Evolutionary conservation across 2,888 invertebrate species (phyloP).

Genomic region (Thereva nobilitata): DNA sequence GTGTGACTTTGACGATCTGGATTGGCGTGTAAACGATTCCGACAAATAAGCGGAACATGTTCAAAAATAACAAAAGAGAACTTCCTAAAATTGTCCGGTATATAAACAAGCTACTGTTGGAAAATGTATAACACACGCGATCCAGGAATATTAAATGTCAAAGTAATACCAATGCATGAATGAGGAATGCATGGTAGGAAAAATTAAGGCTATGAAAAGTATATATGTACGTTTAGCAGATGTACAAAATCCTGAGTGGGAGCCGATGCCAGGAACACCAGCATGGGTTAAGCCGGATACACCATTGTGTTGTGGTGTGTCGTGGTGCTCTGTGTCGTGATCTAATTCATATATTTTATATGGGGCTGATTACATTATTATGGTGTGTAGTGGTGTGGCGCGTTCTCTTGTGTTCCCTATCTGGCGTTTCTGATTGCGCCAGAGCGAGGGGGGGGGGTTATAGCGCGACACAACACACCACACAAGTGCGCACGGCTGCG

Average conservation of each 20-base stretch:
- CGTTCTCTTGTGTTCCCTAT: too few relatives aligned
- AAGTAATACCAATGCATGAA: slow-evolving; percentile 81
- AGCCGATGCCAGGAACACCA: slow-evolving; percentile 45
- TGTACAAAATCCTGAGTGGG: slow-evolving; percentile 66
- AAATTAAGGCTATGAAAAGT: slow-evolving; percentile 70
- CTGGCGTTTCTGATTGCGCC: too few relatives aligned
- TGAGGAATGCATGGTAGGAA: slow-evolving; percentile 91
- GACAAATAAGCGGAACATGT: slow-evolving; percentile 68
- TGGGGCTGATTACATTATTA: too few relatives aligned
- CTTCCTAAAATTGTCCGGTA: slow-evolving; percentile 75
- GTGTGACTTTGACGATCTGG: too few relatives aligned
- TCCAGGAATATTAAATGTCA: slow-evolving; percentile 61
- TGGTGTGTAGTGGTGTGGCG: too few relatives aligned
- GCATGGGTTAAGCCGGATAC: slow-evolving; percentile 57
- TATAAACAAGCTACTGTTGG: slow-evolving; percentile 86
- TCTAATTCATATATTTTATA: too few relatives aligned
- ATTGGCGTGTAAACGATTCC: slow-evolving; percentile 41
- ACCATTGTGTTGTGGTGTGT: too few relatives aligned
- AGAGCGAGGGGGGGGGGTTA: too few relatives aligned
- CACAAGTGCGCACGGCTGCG: too few relatives aligned
- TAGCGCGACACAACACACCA: too few relatives aligned
- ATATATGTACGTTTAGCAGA: slow-evolving; percentile 71
- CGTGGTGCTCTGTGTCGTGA: too few relatives aligned
- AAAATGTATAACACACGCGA: slow-evolving; percentile 71
- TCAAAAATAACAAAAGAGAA: slow-evolving; percentile 64